Base-by-base conservation (phyloP, 2,113 vertebrate species). In the Stictonetta naevosa region DNA sequence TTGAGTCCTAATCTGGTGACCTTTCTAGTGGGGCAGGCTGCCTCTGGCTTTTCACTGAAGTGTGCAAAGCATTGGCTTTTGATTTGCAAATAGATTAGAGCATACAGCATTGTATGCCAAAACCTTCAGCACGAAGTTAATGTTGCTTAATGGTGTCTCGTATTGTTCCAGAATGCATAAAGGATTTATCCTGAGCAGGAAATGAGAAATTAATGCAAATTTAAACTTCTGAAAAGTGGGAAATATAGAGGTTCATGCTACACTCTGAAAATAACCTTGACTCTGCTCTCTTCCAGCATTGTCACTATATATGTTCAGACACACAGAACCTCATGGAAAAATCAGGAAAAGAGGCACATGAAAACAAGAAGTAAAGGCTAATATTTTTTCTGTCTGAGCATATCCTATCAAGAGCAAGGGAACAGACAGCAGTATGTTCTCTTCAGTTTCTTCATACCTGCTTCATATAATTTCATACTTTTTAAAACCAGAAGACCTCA, bases 31-130 rank as follows among this genome's bases (percentile, higher is more conserved):
- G 92, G 92, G 94, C 93, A 96, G 62, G 83, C 88, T 95, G 95
- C 95, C 95, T 97, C 92, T 94, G 95, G 95, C 95, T 96, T 96
- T 97, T 91, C 88, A 93, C 66, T 96, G 95, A 75, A 96, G 93
- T 97, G 93, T 95, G 91, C 90, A 95, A 94, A 96, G 86, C 17
- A 1, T 59, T 96, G 95, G 93, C 92, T 94, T 96, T 95, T 93
- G 88, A 95, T 95, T 96, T 93, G 93, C 96, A 93, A 97, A 95
- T 92, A 96, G 91, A 89, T 95, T 97, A 88, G 82, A 96, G 88
- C 86, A 93, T 82, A 53, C 86, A 82, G 62, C 36, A 46, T 91
- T 55, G 67, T 72, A 82, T 38, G 95, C 93, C 96, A 96, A 89
- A 88, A 94, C 36, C 71, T 89, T 92, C 83, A 91, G 94, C 88